Base-by-base conservation (phyloP, 2,797 vertebrate species). In the Lutjanus argentimaculatus region DNA sequence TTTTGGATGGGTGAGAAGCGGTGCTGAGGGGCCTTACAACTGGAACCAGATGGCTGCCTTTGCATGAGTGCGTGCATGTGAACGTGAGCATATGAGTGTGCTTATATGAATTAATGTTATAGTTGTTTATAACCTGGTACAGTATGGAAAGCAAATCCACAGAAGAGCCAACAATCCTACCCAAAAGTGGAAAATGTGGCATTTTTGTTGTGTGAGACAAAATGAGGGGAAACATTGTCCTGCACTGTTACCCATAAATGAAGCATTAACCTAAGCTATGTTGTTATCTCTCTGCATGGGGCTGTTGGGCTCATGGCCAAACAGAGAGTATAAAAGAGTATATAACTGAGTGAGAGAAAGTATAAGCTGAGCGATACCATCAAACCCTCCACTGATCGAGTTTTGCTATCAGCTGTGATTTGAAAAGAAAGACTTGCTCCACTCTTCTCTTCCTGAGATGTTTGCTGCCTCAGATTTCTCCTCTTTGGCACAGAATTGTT, bases 21-120 rank as follows among this genome's bases (percentile, higher is more conserved):
- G 88, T 72, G n/a, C 84, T 85, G 80, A 91, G 88, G 85, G 92
- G 90, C 66, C 85, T 91, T 91, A 80, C 90, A 96, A 97, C 94
- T 91, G 88, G 91, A 96, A 97, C 92, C 96, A 97, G 95, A 96
- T 96, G 96, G 95, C 80, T 95, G 88, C 88, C 87, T 91, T 86
- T 84, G 79, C 81, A 85, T 65, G 85, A 85, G 83, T 86, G 82
- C 66, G 81, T 75, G 74, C 56, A 67, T 87, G 79, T 72, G 57
- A 80, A 81, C 43, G 57, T 43, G 76, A 79, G 84, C 57, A 68
- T 72, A 77, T 48, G 55, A 67, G 79, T 62, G 70, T 17, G 71
- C 80, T 79, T 72, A 71, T 68, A 76, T 77, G 59, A 89, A 85
- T 77, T 83, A 75, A 75, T 81, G 75, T 80, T 72, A 69, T 12